Evolutionary conservation across 2,113 vertebrate genomes (phyloP).

Genomic region (Ceuthmochares aereus): DNA sequence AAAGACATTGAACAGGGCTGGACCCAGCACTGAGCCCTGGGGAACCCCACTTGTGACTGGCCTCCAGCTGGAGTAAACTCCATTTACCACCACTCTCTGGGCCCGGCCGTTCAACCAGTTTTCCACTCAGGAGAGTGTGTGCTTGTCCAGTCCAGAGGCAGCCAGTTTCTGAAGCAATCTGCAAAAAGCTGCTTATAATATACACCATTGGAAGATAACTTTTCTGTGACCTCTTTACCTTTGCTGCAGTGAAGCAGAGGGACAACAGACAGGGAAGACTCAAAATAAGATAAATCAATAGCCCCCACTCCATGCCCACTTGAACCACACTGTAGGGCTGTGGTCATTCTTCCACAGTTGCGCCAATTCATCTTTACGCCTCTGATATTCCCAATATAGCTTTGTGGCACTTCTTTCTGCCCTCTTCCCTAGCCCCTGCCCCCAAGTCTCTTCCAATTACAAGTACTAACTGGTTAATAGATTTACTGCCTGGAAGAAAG

Average conservation of each 20-base stretch:
- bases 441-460: neutral
- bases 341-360: neutral
- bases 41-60: too few species aligned
- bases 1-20: too few species aligned
- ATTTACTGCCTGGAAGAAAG: neutral
- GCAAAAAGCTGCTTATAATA: neutral
- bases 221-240: neutral
- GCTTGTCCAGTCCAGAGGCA: too few species aligned
- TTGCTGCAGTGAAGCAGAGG: neutral
- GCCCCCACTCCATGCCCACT: neutral
- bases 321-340: neutral
- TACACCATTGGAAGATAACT: neutral
- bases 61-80: too few species aligned
- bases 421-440: neutral
- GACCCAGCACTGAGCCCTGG: too few species aligned
- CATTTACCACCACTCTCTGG: too few species aligned
- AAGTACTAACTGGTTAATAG: neutral
- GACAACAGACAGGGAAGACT: neutral
- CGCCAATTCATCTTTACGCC: neutral
- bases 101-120: too few species aligned
- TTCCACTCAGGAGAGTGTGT: too few species aligned
- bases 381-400: neutral
- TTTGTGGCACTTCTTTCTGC: neutral
- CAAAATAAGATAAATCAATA: neutral
- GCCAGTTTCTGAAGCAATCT: too few species aligned